Evolutionary conservation across 2,797 vertebrate species (phyloP).

Genomic region (Clarias platycephalus): DNA sequence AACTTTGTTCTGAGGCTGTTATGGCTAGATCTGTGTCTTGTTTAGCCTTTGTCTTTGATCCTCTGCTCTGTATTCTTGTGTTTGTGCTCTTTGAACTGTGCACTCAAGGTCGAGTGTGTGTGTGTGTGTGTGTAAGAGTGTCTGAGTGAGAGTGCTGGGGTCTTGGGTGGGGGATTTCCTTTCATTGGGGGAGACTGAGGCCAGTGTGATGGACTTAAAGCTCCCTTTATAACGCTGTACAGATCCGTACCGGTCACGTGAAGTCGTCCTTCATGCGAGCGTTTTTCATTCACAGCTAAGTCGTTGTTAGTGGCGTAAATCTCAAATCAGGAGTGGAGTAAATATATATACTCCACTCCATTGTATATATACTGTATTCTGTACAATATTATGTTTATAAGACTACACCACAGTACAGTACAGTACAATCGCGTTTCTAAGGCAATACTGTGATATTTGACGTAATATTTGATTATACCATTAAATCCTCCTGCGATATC

Average conservation of each 20-base stretch:
- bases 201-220: conserved; percentile 40
- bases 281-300: not conserved
- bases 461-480: no score
- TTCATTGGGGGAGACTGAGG: conserved; percentile 46
- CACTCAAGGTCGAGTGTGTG: conserved; percentile 42
- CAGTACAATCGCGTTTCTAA: no score
- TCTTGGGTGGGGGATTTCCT: conserved; percentile 54
- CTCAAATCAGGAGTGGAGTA: not conserved
- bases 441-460: no score
- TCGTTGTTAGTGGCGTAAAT: not conserved
- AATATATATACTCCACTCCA: no score
- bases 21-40: conserved; percentile 18
- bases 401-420: no score
- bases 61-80: conserved; percentile 37
- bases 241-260: not conserved
- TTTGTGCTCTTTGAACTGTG: conserved; percentile 66
- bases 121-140: conserved; percentile 52
- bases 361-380: no score
- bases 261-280: no score
- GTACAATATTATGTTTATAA: no score
- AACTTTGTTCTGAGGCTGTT: conserved; percentile 7
- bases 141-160: conserved; percentile 47
- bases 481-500: no score
- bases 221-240: not conserved
- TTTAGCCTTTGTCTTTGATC: conserved; percentile 61